Percentiles rank a stretch among this genome's conserved stretches.
Conservation (phyloP, 2,888 invertebrate species). For the Venusia cambrica region DNA sequence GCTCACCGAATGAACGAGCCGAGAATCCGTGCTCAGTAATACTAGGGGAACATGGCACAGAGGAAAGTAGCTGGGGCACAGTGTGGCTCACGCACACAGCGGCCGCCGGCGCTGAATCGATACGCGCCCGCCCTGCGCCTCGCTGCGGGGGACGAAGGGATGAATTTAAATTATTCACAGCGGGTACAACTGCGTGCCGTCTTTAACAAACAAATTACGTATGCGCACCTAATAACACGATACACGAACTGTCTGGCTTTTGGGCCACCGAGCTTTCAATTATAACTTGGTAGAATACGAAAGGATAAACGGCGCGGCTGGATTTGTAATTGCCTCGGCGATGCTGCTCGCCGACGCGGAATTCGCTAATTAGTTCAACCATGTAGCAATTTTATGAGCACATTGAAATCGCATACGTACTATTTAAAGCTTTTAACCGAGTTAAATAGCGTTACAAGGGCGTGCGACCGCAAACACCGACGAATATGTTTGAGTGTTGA, state of each 20-base stretch:
- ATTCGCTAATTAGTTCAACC: slow-evolving; percentile 56
- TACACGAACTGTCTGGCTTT: slow-evolving; percentile 62
- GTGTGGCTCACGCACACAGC: slow-evolving; percentile 43
- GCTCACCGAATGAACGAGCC: slow-evolving; percentile 60
- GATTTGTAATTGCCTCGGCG: slow-evolving; percentile 62
- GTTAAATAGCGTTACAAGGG: slow-evolving; percentile 16
- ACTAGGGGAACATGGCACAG: slow-evolving; percentile 54
- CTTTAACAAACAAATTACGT: slow-evolving; percentile 81
- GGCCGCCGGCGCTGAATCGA: slow-evolving; percentile 50
- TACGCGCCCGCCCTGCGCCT: slow-evolving; percentile 54
- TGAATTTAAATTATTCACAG: slow-evolving; percentile 81
- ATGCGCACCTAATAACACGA: slow-evolving; percentile 77
- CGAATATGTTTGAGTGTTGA: slow-evolving; percentile 6
- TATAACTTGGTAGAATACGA: slow-evolving; percentile 65
- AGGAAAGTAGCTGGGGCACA: slow-evolving; percentile 52
- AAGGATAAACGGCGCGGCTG: slow-evolving; percentile 61
- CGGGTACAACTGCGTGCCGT: slow-evolving; percentile 77
- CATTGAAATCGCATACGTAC: slow-evolving; percentile 46
- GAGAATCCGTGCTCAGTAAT: slow-evolving; percentile 61
- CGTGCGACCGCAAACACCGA: background rate
- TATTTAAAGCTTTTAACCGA: slow-evolving; percentile 48
- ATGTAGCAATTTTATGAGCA: slow-evolving; percentile 58
- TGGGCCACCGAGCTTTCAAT: slow-evolving; percentile 73
- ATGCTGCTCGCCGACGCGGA: slow-evolving; percentile 41
- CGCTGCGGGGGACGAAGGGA: slow-evolving; percentile 51